These are phyloP conservation scores for Columbina picui DNA, from an alignment of 2,113 vertebrate genomes.

Conservation along the genomic window DNA sequence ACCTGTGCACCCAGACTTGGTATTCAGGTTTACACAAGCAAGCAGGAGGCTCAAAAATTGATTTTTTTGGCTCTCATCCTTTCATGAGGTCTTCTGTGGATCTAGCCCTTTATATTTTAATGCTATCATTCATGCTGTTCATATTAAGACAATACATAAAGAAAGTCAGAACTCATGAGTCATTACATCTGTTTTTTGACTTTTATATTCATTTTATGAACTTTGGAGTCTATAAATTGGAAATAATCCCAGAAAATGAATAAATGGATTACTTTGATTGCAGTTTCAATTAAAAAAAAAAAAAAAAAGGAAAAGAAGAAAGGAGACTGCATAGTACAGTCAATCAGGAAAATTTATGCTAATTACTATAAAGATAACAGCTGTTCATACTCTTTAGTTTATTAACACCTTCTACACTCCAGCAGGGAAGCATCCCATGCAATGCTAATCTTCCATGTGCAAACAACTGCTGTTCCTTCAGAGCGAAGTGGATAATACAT, in stretches of 20 bases:
- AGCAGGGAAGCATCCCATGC: conserved; percentile 2
- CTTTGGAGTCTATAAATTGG: background rate
- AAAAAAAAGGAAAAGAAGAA: background rate
- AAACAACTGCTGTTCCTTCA: conserved; percentile 43
- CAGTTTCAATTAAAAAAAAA: background rate
- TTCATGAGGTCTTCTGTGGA: background rate
- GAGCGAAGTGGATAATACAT: conserved; percentile 10
- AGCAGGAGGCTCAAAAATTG: background rate
- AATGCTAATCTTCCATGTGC: background rate
- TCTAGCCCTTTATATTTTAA: background rate
- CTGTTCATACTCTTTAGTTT: conserved; percentile 31
- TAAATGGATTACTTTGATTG: background rate
- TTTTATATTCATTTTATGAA: background rate
- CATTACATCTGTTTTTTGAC: background rate
- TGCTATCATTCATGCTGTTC: background rate
- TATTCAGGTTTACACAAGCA: background rate
- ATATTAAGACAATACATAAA: background rate
- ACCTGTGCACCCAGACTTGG: background rate
- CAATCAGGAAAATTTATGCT: conserved; percentile 49
- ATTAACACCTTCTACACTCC: conserved; percentile 29
- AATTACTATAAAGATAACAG: conserved; percentile 52
- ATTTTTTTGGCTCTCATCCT: background rate
- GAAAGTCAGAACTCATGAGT: background rate
- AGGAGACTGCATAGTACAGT: background rate
- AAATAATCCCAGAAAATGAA: conserved; percentile 26